Base-by-base conservation (phyloP, 2,113 vertebrate species). In the Microtus richardsoni region DNA sequence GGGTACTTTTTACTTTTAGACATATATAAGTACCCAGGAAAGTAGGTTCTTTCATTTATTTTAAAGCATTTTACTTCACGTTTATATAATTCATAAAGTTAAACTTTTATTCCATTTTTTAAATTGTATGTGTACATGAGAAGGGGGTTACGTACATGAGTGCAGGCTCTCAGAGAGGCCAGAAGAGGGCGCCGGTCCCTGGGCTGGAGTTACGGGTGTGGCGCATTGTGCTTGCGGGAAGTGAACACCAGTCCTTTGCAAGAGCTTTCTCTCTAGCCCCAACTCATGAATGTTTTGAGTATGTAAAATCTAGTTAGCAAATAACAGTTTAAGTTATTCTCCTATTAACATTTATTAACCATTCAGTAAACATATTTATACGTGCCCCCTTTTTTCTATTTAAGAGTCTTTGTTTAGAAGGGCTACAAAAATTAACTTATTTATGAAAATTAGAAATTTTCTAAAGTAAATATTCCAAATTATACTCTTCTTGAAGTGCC, bases 361-460 rank as follows among this genome's bases (percentile, higher is more conserved):
- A 94, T 91, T 92, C 66, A 94, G 7, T 88, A 88, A 58, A 91
- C n/a, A 80, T 88, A 47, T 91, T 77, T 89, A 28, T 74, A 47
- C 47, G 60, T 82, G 17, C 4, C 91, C 36, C 36, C 82, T 17
- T 82, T 93, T 93, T 93, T 26, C 49, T 93, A 52, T 73, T 87
- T 87, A 83, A 52, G 44, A 52, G 54, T 93, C n/a, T 73, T 82
- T 91, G 11, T 49, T 90, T 71, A 88, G 49, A 66, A 95, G 54
- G 92, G 8, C 79, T 62, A 91, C 11, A 77, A 77, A 77, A 88
- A 94, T 85, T 80, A 96, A 54, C 79, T 13, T 91, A 36, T 96
- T 88, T n/a, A 92, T 52, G 66, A 94, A 94, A 95, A 89, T 77
- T 85, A 89, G 41, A 93, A 77, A 21, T 19, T 88, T 97, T 91